Percentiles rank a stretch among this genome's conserved stretches.
Conservation (phyloP, 2,888 invertebrate species). For the Macaria notata region DNA sequence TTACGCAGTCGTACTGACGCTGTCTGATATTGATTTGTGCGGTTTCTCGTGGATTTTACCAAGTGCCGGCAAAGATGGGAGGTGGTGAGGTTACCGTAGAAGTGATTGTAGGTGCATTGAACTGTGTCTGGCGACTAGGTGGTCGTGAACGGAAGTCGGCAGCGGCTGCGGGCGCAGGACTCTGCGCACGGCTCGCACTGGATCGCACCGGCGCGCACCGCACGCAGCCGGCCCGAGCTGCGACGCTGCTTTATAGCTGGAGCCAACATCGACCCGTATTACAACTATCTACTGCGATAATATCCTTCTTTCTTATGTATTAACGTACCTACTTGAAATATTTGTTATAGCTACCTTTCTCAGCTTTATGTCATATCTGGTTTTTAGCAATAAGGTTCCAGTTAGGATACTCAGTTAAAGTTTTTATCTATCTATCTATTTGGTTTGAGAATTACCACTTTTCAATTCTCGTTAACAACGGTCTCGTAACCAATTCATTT, state of each 20-base stretch:
- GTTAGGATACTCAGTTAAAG: too few species aligned
- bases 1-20: constrained; percentile 23
- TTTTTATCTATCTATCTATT: too few species aligned
- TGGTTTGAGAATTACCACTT: too few species aligned
- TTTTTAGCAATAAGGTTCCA: too few species aligned
- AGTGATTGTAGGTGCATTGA: constrained; percentile 51
- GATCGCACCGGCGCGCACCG: constrained; percentile 53
- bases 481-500: too few species aligned
- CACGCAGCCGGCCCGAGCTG: constrained; percentile 36
- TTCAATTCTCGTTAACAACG: too few species aligned
- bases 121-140: constrained; percentile 40
- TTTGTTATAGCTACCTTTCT: too few species aligned
- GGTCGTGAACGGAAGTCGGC: constrained; percentile 52
- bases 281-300: too few species aligned
- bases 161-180: constrained; percentile 39
- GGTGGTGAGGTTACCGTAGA: background rate
- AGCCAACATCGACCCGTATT: constrained; percentile 14
- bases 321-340: too few species aligned
- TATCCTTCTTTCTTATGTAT: too few species aligned
- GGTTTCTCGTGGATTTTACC: constrained; percentile 12
- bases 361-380: too few species aligned
- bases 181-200: constrained; percentile 48
- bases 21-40: constrained; percentile 22
- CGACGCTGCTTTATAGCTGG: constrained; percentile 24
- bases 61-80: background rate